phyloP scores from a whole-genome alignment of 37 sponge, comb jelly and placozoan genomes.

The Ephydatia muelleri region DNA sequence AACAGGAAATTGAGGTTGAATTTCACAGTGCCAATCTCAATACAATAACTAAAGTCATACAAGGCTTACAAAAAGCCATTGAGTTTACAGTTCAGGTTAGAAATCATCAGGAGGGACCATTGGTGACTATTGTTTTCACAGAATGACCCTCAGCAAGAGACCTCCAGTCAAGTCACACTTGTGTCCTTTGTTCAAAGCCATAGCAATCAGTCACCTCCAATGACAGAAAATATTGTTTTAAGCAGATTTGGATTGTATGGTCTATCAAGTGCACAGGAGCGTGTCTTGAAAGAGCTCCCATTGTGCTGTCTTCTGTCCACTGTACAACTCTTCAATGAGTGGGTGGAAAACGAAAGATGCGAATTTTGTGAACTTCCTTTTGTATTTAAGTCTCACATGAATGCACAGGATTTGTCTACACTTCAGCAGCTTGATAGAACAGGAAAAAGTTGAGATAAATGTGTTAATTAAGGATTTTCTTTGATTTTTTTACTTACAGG shows the following conservation, averaged over 20 bases:
- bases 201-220: neutral
- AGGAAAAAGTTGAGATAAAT: conserved; percentile 2
- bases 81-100: neutral
- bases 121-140: neutral
- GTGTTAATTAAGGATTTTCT: neutral
- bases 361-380: conserved; percentile 66
- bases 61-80: neutral
- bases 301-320: conserved; percentile 11
- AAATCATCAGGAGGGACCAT: neutral
- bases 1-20: neutral
- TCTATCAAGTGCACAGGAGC: conserved; percentile 11
- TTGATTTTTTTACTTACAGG: neutral
- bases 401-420: conserved; percentile 1
- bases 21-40: neutral
- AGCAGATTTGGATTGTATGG: conserved; percentile 36
- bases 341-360: conserved; percentile 71
- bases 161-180: neutral
- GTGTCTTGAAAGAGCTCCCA: conserved; percentile 27
- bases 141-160: neutral
- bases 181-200: neutral
- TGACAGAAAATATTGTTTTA: neutral
- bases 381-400: conserved; percentile 60
- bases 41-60: neutral
- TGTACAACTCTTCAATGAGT: conserved; percentile 49
- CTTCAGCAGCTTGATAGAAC: conserved; percentile 20